These are phyloP conservation scores for Muraenolepis orangiensis DNA, from an alignment of 2,797 vertebrate genomes.

Conservation along the genomic window DNA sequence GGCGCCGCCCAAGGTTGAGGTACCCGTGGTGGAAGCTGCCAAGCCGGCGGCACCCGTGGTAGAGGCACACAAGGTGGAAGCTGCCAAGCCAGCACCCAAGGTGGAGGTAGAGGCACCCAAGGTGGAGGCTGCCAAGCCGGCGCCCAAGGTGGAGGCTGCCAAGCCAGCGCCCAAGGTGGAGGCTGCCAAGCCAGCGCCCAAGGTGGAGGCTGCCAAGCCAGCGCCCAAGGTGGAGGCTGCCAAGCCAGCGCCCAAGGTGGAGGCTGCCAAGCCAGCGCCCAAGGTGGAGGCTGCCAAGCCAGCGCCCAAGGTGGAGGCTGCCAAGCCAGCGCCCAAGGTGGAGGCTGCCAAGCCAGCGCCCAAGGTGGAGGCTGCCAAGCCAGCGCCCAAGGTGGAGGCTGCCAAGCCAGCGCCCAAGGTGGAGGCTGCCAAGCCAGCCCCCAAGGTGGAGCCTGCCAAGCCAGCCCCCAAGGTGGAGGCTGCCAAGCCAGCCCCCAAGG, in stretches of 20 bases:
- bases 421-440: background rate
- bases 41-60: no score
- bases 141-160: background rate
- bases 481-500: slow-evolving; percentile 7
- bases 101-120: slow-evolving; percentile 9
- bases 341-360: slow-evolving; percentile 1
- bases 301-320: background rate
- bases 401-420: background rate
- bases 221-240: background rate
- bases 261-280: slow-evolving; percentile 5
- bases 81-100: background rate
- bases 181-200: background rate
- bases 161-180: background rate
- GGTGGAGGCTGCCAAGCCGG: background rate
- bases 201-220: background rate
- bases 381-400: background rate
- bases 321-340: background rate
- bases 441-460: background rate
- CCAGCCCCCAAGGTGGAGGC: background rate
- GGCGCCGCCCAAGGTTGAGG: no score
- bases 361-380: background rate
- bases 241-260: background rate
- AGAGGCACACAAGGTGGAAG: background rate
- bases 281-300: background rate
- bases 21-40: no score